Percentiles rank a stretch among this genome's conserved stretches.
These are phyloP conservation scores for Osmerus eperlanus DNA, from an alignment of 2,113 vertebrate genomes.

Conservation along the genomic window DNA sequence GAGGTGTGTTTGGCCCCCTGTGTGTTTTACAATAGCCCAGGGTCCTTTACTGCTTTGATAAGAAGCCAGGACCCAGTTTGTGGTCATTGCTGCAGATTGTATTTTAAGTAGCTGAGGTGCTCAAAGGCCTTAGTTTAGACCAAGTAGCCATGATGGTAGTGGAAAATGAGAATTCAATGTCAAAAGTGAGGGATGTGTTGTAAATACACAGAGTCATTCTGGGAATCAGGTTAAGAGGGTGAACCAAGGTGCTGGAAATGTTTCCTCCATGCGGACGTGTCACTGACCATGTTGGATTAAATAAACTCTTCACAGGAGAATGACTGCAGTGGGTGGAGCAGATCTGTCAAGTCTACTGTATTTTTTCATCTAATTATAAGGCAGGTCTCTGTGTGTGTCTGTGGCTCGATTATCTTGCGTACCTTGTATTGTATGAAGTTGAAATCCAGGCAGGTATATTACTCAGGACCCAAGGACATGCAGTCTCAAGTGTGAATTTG, in stretches of 20 bases:
- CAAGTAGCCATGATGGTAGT: conserved; percentile 8
- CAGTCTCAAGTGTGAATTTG: no score
- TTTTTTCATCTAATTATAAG: no score
- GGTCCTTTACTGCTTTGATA: conserved; percentile 40
- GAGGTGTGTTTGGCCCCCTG: conserved; percentile 31
- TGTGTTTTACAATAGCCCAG: conserved; percentile 48
- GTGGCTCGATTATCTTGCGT: no score
- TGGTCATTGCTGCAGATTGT: conserved; percentile 19
- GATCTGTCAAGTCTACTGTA: no score
- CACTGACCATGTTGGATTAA: no score
- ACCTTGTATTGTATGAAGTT: no score
- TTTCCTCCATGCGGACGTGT: no score
- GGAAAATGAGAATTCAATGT: conserved; percentile 13
- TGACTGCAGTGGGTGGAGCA: no score
- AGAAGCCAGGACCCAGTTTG: conserved; percentile 42
- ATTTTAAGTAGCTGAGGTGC: neutral
- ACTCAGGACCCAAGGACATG: no score
- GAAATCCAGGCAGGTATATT: no score
- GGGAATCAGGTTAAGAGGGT: neutral
- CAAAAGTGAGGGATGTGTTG: neutral
- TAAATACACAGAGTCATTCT: neutral
- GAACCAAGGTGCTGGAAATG: neutral
- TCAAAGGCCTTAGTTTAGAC: conserved; percentile 5
- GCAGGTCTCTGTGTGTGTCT: no score
- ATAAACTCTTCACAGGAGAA: no score